Evolutionary conservation across 2,113 vertebrate species (phyloP).

Genomic region (Pantherophis guttatus): DNA sequence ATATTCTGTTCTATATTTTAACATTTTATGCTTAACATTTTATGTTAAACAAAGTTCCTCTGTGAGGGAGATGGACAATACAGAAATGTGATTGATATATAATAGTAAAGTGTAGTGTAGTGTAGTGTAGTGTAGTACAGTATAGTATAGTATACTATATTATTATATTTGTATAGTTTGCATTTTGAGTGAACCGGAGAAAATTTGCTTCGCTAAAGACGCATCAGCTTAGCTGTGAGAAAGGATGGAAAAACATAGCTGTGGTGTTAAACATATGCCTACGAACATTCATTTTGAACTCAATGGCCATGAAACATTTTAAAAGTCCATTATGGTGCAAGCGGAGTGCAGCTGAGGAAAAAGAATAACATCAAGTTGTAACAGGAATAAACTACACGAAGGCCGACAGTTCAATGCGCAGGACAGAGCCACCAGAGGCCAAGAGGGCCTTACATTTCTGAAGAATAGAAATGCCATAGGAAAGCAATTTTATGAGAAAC

Average conservation of each 20-base stretch:
- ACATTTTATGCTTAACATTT: not conserved
- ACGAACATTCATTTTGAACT: conserved; percentile 59
- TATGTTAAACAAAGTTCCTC: not conserved
- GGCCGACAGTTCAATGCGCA: conserved; percentile 62
- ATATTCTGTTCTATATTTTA: not conserved
- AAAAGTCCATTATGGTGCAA: conserved; percentile 56
- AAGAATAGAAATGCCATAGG: conserved; percentile 68
- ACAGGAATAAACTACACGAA: conserved; percentile 62
- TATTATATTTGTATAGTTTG: conserved; percentile 9
- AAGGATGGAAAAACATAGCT: conserved; percentile 40
- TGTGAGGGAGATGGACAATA: not conserved
- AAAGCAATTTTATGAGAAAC: conserved; percentile 73
- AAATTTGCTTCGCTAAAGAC: conserved; percentile 59
- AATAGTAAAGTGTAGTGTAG: not conserved
- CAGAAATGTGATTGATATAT: not conserved
- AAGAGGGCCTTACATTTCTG: conserved; percentile 68
- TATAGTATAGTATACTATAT: fast-evolving
- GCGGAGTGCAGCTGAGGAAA: conserved; percentile 64
- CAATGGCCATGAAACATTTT: conserved; percentile 47
- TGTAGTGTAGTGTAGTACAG: fast-evolving
- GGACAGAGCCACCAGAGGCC: conserved; percentile 62
- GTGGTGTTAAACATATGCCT: conserved; percentile 55
- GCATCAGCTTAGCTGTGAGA: not conserved
- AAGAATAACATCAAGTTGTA: conserved; percentile 60
- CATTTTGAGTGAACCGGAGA: conserved; percentile 58